Percentiles rank a stretch among this genome's conserved stretches.
Evolutionary conservation across 2,888 invertebrate species (phyloP).

Genomic region (Conops quadrifasciatus): DNA sequence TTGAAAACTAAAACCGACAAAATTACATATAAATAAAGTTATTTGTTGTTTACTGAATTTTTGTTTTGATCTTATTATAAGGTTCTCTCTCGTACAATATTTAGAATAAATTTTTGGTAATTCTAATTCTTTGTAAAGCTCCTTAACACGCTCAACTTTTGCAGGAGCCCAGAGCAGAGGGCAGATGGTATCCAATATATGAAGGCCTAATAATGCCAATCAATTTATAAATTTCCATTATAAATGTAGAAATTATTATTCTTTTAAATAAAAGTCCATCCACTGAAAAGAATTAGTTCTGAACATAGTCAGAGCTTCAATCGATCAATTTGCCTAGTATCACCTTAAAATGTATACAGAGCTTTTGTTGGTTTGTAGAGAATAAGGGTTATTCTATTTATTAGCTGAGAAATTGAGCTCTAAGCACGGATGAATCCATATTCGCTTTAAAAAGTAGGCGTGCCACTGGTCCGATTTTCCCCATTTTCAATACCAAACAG

Average conservation of each 20-base stretch:
- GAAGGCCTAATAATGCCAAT: slow-evolving; percentile 93
- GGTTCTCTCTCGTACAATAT: slow-evolving; percentile 86
- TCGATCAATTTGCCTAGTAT: too few species aligned
- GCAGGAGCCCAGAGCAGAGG: slow-evolving; percentile 81
- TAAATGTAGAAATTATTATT: slow-evolving; percentile 75
- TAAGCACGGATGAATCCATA: too few species aligned
- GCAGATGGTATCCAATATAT: slow-evolving; percentile 93
- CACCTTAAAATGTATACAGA: too few species aligned
- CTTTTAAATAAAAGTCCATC: slow-evolving; percentile 77
- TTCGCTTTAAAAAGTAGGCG: too few species aligned
- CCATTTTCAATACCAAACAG: too few species aligned
- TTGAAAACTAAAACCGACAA: too few species aligned
- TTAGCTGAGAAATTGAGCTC: too few species aligned
- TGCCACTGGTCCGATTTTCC: too few species aligned
- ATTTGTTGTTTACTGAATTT: slow-evolving; percentile 88
- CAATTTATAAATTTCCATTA: slow-evolving; percentile 85
- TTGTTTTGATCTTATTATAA: slow-evolving; percentile 81
- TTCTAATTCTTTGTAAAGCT: slow-evolving; percentile 79
- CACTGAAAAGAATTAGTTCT: slow-evolving; percentile 66
- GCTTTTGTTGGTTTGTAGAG: too few species aligned
- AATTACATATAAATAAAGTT: too few species aligned
- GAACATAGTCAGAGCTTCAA: too few species aligned
- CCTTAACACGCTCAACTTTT: slow-evolving; percentile 75
- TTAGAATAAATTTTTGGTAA: slow-evolving; percentile 79
- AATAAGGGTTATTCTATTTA: too few species aligned